phyloP scores from a whole-genome alignment of 2,797 vertebrate genomes.

The Siniperca undulata region DNA sequence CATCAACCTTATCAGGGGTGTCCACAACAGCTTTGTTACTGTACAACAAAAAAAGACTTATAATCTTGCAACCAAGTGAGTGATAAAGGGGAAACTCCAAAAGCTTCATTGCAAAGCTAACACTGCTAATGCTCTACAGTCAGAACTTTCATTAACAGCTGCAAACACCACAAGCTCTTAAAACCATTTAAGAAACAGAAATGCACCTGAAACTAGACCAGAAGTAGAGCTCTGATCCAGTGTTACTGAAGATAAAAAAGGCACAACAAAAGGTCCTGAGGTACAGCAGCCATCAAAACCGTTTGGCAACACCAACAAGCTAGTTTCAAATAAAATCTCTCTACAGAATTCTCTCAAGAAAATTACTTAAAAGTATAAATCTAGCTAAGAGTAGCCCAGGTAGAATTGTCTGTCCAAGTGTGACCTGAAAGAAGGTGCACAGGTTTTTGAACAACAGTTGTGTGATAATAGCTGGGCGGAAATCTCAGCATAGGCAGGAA shows the following conservation, averaged over 20 bases:
- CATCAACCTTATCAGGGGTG: not conserved
- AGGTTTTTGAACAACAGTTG: not conserved
- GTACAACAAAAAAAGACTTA: not conserved
- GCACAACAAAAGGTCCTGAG: conserved; percentile 84
- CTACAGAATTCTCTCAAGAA: conserved; percentile 23
- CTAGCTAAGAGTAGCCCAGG: not conserved
- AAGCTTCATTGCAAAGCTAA: conserved; percentile 24
- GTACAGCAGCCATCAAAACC: conserved; percentile 70
- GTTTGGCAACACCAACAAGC: conserved; percentile 62
- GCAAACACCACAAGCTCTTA: conserved; percentile 9
- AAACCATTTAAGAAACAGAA: conserved; percentile 40
- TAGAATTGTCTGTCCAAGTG: conserved; percentile 16
- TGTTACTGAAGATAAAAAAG: conserved; percentile 66
- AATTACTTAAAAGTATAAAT: not conserved
- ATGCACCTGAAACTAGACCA: conserved; percentile 49
- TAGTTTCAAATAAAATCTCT: conserved; percentile 23
- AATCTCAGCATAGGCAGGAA: conserved; percentile 35
- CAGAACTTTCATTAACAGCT: conserved; percentile 19
- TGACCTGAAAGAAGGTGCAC: conserved; percentile 6
- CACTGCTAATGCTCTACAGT: conserved; percentile 17
- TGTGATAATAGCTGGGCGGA: conserved; percentile 21
- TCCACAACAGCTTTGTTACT: conserved; percentile 8
- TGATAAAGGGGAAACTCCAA: not conserved
- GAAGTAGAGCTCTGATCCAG: conserved; percentile 15
- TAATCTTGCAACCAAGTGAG: not conserved